Conservation (phyloP, 1,140 invertebrate genomes). For the Daktulosphaira vitifoliae region DNA sequence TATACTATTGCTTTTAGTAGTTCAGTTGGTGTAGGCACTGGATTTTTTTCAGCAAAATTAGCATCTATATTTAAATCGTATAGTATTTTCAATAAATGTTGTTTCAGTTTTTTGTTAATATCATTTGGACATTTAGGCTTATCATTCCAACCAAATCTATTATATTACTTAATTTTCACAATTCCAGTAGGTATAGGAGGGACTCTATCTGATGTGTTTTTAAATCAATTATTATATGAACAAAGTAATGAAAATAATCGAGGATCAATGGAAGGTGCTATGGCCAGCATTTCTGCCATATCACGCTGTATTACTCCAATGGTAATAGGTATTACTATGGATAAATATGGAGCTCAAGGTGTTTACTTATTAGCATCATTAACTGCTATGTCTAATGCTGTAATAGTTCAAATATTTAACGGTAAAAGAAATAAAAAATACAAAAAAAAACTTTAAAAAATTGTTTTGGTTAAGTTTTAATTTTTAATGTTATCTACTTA, state of each 20-base stretch:
- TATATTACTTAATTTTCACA: neutral
- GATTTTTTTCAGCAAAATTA: slow-evolving; percentile 40
- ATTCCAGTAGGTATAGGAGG: slow-evolving; percentile 4
- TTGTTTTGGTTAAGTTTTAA: too few relatives aligned
- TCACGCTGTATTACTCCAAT: too few relatives aligned
- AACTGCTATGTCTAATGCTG: slow-evolving; percentile 13
- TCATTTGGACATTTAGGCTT: slow-evolving; percentile 1
- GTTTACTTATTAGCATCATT: neutral
- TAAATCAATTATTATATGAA: slow-evolving; percentile 17
- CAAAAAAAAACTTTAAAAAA: too few relatives aligned
- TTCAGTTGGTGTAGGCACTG: slow-evolving; percentile 47
- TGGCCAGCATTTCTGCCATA: too few relatives aligned
- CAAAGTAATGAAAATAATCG: slow-evolving; percentile 1
- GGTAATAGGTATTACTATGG: slow-evolving; percentile 4
- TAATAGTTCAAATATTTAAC: neutral
- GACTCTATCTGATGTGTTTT: slow-evolving; percentile 17
- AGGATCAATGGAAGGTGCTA: slow-evolving; percentile 13
- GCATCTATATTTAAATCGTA: slow-evolving; percentile 4
- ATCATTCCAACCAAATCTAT: slow-evolving; percentile 2
- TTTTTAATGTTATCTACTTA: too few relatives aligned
- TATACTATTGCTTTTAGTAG: slow-evolving; percentile 56
- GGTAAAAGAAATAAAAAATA: too few relatives aligned
- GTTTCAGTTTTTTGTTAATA: slow-evolving; percentile 14
- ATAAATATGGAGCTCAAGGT: slow-evolving; percentile 6
- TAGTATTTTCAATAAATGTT: slow-evolving; percentile 19